Conservation (phyloP, 2,797 vertebrate species). For the Halcyon smyrnensis region DNA sequence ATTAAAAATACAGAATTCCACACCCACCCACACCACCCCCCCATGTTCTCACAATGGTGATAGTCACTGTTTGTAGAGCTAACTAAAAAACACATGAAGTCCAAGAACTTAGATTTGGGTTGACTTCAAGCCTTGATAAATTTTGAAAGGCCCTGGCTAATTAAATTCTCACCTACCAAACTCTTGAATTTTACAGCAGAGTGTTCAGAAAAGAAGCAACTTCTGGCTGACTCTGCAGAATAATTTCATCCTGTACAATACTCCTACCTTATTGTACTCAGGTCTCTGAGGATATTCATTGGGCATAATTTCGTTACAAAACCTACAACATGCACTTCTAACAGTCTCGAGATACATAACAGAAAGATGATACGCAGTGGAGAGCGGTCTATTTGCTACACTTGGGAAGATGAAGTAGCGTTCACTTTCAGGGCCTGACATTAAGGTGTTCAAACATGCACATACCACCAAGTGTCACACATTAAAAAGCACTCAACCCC, state of each 20-base stretch:
- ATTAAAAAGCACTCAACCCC: background rate
- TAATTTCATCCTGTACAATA: background rate
- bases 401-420: background rate
- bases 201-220: background rate
- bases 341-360: accelerated
- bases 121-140: background rate
- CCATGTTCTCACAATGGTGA: background rate
- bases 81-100: background rate
- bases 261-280: background rate
- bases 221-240: background rate
- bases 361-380: background rate
- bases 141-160: background rate
- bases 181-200: background rate
- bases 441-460: background rate
- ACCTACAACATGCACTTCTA: background rate
- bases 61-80: background rate
- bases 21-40: background rate
- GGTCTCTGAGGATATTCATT: background rate
- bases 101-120: background rate
- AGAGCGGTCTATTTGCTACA: background rate
- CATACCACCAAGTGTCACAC: background rate
- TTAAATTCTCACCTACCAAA: background rate
- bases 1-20: background rate
- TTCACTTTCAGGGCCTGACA: background rate
- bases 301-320: background rate